Evolutionary conservation across 2,113 vertebrate species (phyloP), one percentile per base, ranked within the genome.

Genomic region (Ammodytes marinus): DNA sequence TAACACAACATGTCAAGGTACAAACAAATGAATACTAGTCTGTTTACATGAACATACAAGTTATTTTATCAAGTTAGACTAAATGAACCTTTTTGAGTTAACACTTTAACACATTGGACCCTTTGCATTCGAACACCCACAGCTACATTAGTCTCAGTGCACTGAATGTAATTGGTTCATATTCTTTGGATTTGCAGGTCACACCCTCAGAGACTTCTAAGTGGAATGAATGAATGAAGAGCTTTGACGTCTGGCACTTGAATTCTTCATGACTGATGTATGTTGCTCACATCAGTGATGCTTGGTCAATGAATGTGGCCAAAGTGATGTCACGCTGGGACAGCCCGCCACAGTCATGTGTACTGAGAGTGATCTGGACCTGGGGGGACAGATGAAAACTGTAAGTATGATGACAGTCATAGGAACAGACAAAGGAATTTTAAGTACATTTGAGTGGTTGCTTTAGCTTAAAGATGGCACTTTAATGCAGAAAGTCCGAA

Each of bases 291-390:
- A 94, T 89, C 64, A 93, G 77, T 4, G 93, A 93, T 0, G 91
- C 96, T 92, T 98, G 97, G 87, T 99, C 97, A 49, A 99, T 97
- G 75, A 99, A 99, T 67, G 96, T 96, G 76, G 98, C 98, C 92
- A 99, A 88, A 57, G 96, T 97, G 89, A 99, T 95, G 8, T 99
- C 98, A 71, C 95, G 96, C 91, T 96, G 97, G 74, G 96, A 98
- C 88, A 99, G 83, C 9, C 96, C 96, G 8, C 96, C 96, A 0
- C 95, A 97, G 91, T 98, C 97, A 0, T 99, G 98, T 4, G 98
- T 99, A 53, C 95, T 97, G 61, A 99, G 95, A 10, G 98, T 99
- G 90, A 99, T 97, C 93, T 98, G 98, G 85, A 99, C 98, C 98
- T 99, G 81, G 8, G 1, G 35, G 12, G 17, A 37, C 39, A 77